A percentile compares a stretch with the other conserved stretches of the same genome.
phyloP scores from a whole-genome alignment of 2,113 vertebrate species.

The zebrafish (Danio rerio) region DNA sequence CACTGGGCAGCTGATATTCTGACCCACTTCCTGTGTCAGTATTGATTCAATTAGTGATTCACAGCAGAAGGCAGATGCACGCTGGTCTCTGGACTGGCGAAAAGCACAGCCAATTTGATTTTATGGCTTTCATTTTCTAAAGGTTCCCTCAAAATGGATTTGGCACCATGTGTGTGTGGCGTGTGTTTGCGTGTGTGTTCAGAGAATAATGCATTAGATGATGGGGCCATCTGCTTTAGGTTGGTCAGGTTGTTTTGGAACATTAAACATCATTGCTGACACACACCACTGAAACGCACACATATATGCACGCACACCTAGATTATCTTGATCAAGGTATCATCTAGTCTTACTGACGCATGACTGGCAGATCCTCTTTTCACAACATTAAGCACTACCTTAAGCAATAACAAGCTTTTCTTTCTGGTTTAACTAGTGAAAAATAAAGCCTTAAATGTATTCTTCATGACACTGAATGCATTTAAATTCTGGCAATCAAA shows the following conservation, averaged over 20 bases:
- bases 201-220: background rate
- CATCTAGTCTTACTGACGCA: constrained; percentile 1
- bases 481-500: background rate
- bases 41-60: constrained; percentile 48
- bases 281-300: background rate
- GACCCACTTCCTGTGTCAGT: background rate
- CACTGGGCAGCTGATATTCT: background rate
- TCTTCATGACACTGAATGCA: background rate
- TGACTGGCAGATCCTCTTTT: background rate
- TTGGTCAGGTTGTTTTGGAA: constrained; percentile 3
- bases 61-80: background rate
- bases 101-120: constrained; percentile 10
- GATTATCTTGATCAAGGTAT: constrained; percentile 29
- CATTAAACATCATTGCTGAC: background rate
- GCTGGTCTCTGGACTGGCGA: background rate
- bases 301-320: background rate
- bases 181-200: background rate
- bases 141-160: constrained; percentile 22
- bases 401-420: background rate
- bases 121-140: constrained; percentile 37
- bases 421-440: background rate
- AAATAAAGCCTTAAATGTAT: background rate
- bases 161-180: background rate
- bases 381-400: background rate
- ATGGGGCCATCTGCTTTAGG: constrained; percentile 19